These are phyloP conservation scores for Pyrocoelia pectoralis DNA, from an alignment of 2,888 invertebrate genomes.

Conservation along the genomic window DNA sequence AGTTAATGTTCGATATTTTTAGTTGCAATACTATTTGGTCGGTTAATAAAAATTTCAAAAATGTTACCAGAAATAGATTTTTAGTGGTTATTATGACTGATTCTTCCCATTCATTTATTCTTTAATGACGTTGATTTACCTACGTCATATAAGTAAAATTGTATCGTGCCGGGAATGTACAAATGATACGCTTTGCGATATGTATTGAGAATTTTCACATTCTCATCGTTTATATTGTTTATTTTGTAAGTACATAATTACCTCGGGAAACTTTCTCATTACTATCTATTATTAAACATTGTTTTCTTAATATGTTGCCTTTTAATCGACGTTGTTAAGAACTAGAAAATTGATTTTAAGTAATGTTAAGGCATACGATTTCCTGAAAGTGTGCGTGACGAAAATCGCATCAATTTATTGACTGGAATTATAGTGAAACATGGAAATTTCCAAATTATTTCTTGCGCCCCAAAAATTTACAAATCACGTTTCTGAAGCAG, in stretches of 20 bases:
- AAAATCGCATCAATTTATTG: too few species aligned
- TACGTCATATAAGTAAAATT: conserved; percentile 14
- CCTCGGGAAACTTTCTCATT: not conserved
- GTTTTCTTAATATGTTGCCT: not conserved
- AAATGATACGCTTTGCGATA: not conserved
- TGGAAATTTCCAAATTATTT: too few species aligned
- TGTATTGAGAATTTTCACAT: conserved; percentile 7
- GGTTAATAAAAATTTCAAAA: conserved; percentile 4
- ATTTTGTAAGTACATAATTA: not conserved
- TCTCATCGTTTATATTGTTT: conserved; percentile 7
- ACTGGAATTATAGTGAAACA: too few species aligned
- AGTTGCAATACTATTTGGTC: conserved; percentile 13
- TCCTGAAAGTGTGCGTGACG: too few species aligned
- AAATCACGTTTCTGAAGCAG: too few species aligned
- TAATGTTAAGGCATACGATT: too few species aligned
- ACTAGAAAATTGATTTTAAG: too few species aligned
- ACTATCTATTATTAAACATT: not conserved
- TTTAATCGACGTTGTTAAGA: too few species aligned
- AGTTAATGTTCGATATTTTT: conserved; percentile 11
- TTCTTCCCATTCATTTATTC: conserved; percentile 17
- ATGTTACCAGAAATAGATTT: conserved; percentile 19
- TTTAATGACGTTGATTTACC: conserved; percentile 10
- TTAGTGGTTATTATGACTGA: conserved; percentile 20
- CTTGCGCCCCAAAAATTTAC: too few species aligned
- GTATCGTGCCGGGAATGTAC: not conserved